phyloP scores from a whole-genome alignment of 2,113 vertebrate genomes.

The Pygoscelis antarcticus region DNA sequence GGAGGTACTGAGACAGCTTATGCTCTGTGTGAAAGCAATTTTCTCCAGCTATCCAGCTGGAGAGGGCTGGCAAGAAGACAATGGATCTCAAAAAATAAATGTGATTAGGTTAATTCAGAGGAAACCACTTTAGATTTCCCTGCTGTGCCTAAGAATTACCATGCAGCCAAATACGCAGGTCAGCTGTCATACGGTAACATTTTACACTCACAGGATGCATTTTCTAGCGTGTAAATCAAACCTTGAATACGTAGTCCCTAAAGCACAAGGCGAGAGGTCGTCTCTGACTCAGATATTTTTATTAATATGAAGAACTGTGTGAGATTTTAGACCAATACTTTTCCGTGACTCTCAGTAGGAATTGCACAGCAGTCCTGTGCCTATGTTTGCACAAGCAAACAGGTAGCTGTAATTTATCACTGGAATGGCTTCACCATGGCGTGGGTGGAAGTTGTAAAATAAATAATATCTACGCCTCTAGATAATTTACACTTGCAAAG shows the following conservation, averaged over 20 bases:
- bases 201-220: background rate
- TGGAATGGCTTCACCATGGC: background rate
- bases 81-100: background rate
- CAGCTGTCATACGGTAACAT: background rate
- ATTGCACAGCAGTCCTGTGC: background rate
- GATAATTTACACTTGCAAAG: background rate
- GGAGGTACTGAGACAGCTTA: background rate
- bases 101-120: background rate
- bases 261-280: background rate
- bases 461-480: background rate
- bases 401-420: background rate
- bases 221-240: background rate
- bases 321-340: background rate
- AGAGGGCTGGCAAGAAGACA: background rate
- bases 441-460: background rate
- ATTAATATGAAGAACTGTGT: background rate
- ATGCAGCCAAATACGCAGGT: background rate
- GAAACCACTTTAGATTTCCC: background rate
- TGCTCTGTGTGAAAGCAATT: background rate
- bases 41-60: background rate
- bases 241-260: background rate
- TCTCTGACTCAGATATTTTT: background rate
- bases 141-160: background rate
- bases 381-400: background rate
- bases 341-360: background rate